These are phyloP conservation scores for Vulpes ferrilata DNA, from an alignment of 2,113 vertebrate species.

Conservation along the genomic window DNA sequence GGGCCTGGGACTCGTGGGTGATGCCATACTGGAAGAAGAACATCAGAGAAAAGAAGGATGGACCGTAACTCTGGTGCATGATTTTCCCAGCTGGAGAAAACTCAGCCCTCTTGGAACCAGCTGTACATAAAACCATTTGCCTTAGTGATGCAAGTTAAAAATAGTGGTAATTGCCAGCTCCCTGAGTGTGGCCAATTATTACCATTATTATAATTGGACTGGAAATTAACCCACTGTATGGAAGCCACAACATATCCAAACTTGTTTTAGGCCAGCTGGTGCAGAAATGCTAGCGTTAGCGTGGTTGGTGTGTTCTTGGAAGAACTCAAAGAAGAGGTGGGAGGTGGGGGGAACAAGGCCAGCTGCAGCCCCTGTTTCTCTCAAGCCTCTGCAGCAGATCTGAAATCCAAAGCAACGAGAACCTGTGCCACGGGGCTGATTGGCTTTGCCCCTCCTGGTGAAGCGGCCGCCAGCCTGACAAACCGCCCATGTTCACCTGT, in stretches of 20 bases:
- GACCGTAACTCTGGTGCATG: background rate
- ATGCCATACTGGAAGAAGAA: background rate
- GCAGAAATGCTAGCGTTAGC: background rate
- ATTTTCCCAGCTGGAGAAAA: conserved; percentile 25
- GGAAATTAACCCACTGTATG: conserved; percentile 62
- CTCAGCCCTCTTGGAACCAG: conserved; percentile 16
- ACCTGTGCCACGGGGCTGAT: background rate
- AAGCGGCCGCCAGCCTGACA: background rate
- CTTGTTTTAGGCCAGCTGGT: conserved; percentile 42
- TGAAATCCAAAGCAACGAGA: background rate
- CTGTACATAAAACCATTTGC: conserved; percentile 15
- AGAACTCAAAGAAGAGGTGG: conserved; percentile 34
- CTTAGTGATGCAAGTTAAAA: conserved; percentile 66
- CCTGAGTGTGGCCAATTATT: conserved; percentile 61
- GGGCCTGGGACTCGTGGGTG: background rate
- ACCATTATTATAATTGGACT: conserved; percentile 65
- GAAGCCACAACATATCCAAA: background rate
- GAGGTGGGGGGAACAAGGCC: background rate
- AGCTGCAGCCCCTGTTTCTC: background rate
- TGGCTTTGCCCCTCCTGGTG: background rate
- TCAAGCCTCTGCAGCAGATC: background rate
- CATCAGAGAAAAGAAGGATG: background rate
- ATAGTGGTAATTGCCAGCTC: conserved; percentile 70
- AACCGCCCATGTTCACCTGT: background rate
- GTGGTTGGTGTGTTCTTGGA: background rate